These are phyloP conservation scores for Rhopalosiphum nymphaeae DNA, from an alignment of 2,888 invertebrate genomes.

Conservation along the genomic window DNA sequence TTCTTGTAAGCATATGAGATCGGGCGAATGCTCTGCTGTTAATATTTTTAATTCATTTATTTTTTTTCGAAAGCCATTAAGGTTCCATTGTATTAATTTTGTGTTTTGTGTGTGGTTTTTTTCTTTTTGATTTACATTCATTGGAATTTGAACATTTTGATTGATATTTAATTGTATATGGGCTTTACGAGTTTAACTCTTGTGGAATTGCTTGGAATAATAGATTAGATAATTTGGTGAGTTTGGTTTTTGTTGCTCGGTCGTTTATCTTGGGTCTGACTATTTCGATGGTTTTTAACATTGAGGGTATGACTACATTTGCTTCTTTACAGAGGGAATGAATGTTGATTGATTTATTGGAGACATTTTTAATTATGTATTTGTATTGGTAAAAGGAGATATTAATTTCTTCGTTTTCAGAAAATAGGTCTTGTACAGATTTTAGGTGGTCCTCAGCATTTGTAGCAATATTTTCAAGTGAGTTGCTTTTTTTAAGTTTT, in stretches of 20 bases:
- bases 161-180: not conserved
- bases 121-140: not conserved
- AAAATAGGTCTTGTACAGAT: not conserved
- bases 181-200: not conserved
- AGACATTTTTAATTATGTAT: conserved; percentile 14
- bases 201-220: not conserved
- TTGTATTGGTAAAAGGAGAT: conserved; percentile 6
- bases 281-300: not conserved
- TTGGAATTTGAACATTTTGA: not conserved
- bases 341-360: not conserved
- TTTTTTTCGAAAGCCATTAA: not conserved
- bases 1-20: not conserved
- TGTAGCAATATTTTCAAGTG: not conserved
- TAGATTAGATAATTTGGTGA: conserved; percentile 20
- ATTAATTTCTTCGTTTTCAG: not conserved
- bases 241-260: not conserved
- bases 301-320: not conserved
- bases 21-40: not conserved
- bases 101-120: not conserved
- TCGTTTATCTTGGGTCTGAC: not conserved
- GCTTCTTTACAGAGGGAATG: no score
- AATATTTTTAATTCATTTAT: conserved; percentile 17
- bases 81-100: conserved; percentile 18
- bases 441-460: not conserved
- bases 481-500: conserved; percentile 28